Percentiles rank a stretch among this genome's conserved stretches.
phyloP scores from a whole-genome alignment of 2,888 invertebrate species.

The Augiades crinisus region DNA sequence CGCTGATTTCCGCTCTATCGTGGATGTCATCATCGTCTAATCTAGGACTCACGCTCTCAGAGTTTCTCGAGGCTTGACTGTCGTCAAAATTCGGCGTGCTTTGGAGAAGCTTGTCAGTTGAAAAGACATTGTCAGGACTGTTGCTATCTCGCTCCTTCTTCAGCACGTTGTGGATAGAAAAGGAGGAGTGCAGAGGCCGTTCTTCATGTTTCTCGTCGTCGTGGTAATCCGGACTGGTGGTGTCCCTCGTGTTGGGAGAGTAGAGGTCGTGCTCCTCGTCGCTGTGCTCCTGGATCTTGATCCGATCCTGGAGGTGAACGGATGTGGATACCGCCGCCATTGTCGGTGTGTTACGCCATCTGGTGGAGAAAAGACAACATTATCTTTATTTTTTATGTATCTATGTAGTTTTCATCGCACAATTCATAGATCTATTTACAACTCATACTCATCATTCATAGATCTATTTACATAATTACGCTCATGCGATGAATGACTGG shows the following conservation, averaged over 20 bases:
- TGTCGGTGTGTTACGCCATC: constrained; percentile 65
- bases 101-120: constrained; percentile 70
- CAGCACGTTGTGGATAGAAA: constrained; percentile 74
- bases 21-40: constrained; percentile 54
- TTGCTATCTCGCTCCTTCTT: constrained; percentile 72
- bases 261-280: constrained; percentile 67
- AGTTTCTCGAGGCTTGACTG: constrained; percentile 46
- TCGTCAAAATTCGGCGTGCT: constrained; percentile 70
- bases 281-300: constrained; percentile 71
- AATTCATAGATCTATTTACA: no score
- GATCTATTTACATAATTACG: no score
- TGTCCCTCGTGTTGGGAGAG: constrained; percentile 67
- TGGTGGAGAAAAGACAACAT: constrained; percentile 46
- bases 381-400: no score
- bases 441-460: no score
- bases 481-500: no score
- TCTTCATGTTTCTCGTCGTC: constrained; percentile 66
- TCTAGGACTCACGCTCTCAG: constrained; percentile 57
- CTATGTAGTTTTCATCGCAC: no score
- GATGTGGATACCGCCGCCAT: constrained; percentile 74
- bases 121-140: constrained; percentile 75
- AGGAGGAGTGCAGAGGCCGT: constrained; percentile 61
- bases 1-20: constrained; percentile 66
- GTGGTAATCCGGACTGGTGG: constrained; percentile 64
- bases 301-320: constrained; percentile 61